Evolutionary conservation across 2,888 invertebrate genomes (phyloP), one percentile per base, ranked within the genome.

Genomic region (Cotesia congregata): DNA sequence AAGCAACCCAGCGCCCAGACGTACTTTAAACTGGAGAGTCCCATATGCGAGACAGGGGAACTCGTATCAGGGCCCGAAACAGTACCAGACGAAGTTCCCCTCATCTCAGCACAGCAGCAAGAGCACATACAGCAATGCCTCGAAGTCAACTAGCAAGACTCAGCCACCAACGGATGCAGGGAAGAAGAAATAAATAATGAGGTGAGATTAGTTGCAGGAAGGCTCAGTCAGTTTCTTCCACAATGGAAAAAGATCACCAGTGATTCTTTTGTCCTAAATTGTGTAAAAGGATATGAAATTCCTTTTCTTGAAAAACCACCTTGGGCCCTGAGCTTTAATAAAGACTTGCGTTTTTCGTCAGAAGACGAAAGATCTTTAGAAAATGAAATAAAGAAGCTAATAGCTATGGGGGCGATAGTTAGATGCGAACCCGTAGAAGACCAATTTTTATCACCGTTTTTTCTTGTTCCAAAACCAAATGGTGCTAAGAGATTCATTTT

Each of bases 361-460:
- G 30, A 17, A 17, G 69, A 74, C 41, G 74, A 68, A 60, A 61
- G 5, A n/a, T 60, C 20, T 59, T 7, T 68, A 4, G 20, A 74
- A 39, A 12, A 60, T 61, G 74, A 38, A 30, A 73, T 79, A 60
- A 5, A 62, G n/a, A 73, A 74, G 30, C 17, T 80, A 9, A 9
- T 78, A 0, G 15, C 41, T 12, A 77, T 71, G n/a, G 76, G 72
- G 9, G 80, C 78, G 6, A 73, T 81, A 50, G 69, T 40, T 59
- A 59, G 39, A 39, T 77, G 79, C 15, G 6, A 67, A 15, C 7
- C 71, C 6, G 59, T 60, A 5, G 30, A 72, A 17, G 77, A 72
- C 15, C 82, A 84, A 75, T 82, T 81, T 67, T 41, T 83, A 17
- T 82, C 83, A 9, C 60, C 67, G n/a, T 79, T 79, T 20, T 83